Evolutionary conservation across 2,888 invertebrate genomes (phyloP).

Genomic region (Kuschelorhynchus macadamiae): DNA sequence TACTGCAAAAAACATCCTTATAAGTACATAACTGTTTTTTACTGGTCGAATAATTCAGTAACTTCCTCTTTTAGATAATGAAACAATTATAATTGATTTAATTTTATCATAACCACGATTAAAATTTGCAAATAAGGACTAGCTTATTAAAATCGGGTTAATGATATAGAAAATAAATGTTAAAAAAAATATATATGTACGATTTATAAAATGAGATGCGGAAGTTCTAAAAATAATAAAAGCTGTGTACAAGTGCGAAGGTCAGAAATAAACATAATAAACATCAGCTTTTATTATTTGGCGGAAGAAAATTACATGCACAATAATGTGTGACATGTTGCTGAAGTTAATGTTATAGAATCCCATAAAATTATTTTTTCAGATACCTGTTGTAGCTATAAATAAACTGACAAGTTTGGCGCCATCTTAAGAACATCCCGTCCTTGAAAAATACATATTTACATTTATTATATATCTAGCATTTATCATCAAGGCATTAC

Average conservation of each 20-base stretch:
- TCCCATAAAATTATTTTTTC: constrained; percentile 18
- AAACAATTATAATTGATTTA: constrained; percentile 29
- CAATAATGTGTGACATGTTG: constrained; percentile 20
- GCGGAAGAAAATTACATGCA: constrained; percentile 35
- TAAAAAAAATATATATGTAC: background rate
- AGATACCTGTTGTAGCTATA: background rate
- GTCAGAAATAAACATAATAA: constrained; percentile 32
- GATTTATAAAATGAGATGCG: constrained; percentile 9
- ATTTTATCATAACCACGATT: constrained; percentile 10
- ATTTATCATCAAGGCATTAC: no score
- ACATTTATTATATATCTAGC: no score
- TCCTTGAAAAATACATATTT: background rate
- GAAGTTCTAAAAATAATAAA: constrained; percentile 28
- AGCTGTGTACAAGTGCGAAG: constrained; percentile 32
- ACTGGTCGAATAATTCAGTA: no score
- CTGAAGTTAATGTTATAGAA: constrained; percentile 16
- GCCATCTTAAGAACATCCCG: background rate
- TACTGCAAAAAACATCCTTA: no score
- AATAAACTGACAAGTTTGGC: background rate
- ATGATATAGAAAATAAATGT: constrained; percentile 18
- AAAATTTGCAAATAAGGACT: constrained; percentile 30
- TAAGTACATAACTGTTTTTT: no score
- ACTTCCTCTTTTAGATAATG: constrained; percentile 27
- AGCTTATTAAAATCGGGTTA: constrained; percentile 22
- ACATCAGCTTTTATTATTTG: constrained; percentile 32